Conservation (phyloP, 2,888 invertebrate species). For the Mamestra brassicae region DNA sequence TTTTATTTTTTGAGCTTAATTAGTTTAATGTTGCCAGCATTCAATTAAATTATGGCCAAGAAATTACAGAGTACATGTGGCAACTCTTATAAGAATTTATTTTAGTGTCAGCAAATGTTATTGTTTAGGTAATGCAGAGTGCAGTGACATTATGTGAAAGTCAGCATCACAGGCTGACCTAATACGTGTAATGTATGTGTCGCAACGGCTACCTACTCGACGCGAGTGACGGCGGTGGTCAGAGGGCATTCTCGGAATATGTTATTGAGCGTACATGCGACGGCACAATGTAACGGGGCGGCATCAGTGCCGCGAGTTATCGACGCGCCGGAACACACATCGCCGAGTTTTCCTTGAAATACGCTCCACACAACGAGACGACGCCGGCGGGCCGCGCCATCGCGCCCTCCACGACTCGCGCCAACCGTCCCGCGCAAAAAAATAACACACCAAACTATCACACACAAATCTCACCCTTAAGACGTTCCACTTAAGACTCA, state of each 20-base stretch:
- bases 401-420: conserved; percentile 82
- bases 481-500: conserved; percentile 77
- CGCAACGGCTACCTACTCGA: conserved; percentile 70
- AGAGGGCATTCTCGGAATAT: conserved; percentile 75
- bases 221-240: conserved; percentile 63
- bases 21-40: conserved; percentile 74
- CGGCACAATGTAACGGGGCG: conserved; percentile 72
- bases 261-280: conserved; percentile 71
- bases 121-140: conserved; percentile 68
- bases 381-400: conserved; percentile 79
- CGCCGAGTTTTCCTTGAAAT: conserved; percentile 87
- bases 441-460: conserved; percentile 79
- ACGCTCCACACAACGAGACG: conserved; percentile 74
- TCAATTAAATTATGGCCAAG: conserved; percentile 26
- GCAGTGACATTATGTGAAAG: conserved; percentile 77
- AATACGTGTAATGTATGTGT: conserved; percentile 73
- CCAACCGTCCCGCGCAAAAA: conserved; percentile 89
- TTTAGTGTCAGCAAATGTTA: conserved; percentile 61
- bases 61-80: conserved; percentile 60
- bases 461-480: conserved; percentile 86
- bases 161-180: conserved; percentile 79
- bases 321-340: conserved; percentile 78
- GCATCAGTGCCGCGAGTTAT: conserved; percentile 73
- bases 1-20: conserved; percentile 30
- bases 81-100: conserved; percentile 75